Evolutionary conservation across 2,113 vertebrate genomes (phyloP), one percentile per base, ranked within the genome.

Genomic region (Poicephalus meyeri): DNA sequence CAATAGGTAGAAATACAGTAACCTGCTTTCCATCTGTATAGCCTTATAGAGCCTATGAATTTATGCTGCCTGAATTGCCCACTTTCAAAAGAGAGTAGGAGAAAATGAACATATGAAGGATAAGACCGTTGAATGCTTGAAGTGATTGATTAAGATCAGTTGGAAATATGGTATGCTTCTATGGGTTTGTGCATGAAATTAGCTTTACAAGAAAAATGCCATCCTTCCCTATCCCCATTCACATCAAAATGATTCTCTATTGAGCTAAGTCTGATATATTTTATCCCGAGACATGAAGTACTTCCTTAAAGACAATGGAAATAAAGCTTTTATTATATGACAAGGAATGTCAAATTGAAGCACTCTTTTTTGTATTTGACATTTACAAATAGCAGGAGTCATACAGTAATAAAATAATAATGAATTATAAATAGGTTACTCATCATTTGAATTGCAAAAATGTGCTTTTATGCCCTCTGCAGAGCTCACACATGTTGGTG

Each of bases 381-480:
- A 95, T 79, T 95, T 95, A 94, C 39, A 97, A 96, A 96, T 72
- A 89, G 47, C n/a, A 91, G 49, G 86, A 96, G 61, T 88, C 90
- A 77, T 37, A 52, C 33, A 71, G 37, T 74, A 81, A 89, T 86
- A 77, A 95, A 97, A 82, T 89, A 96, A 97, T 96, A 96, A 95
- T 96, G 70, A 96, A 95, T 84, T 91, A 91, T 95, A 95, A 96
- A 91, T 94, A 96, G 74, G 46, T 64, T 91, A 37, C 26, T 95
- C 78, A 93, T 96, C 53, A 97, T 97, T 93, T 97, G 74, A 97
- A 93, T 97, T 97, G 88, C 71, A 96, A 97, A 96, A 33, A 69
- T 52, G 56, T 29, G 68, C 41, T 97, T 93, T 94, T 89, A 82
- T 94, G 86, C 87, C 88, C 91, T 88, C 49, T 37, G 69, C 70